Evolutionary conservation across 2,888 invertebrate genomes (phyloP), one percentile per base, ranked within the genome.

Genomic region (Folsomia candida): DNA sequence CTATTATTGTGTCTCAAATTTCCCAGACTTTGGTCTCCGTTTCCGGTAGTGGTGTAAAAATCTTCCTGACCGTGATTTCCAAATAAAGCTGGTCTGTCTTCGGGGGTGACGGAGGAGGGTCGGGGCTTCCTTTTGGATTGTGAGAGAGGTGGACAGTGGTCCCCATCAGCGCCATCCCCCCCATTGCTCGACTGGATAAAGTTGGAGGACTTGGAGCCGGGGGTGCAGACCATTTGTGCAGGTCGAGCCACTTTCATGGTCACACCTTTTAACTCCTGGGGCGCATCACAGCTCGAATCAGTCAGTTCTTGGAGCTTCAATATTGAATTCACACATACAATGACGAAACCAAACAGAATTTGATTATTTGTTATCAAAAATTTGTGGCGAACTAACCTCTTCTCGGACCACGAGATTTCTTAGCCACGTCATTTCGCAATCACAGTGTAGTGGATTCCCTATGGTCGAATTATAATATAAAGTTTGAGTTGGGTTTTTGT

Each of bases 371-470:
- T n/a, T n/a, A n/a, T n/a, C n/a, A n/a, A n/a, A n/a, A n/a, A n/a
- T n/a, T n/a, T n/a, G n/a, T n/a, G n/a, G n/a, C n/a, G n/a, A n/a
- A n/a, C n/a, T n/a, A n/a, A n/a, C n/a, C n/a, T n/a, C n/a, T 70
- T 75, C 80, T 65, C 76, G 67, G 26, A 77, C 77, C 77, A 75
- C 80, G n/a, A 80, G 59, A 69, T 80, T 90, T 79, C 91, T 88
- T 1, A 94, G 84, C 94, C 94, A 94, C 67, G 91, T 86, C 82
- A 92, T 87, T 75, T 89, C 89, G 81, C 94, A 94, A 63, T 91
- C 89, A 82, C 94, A 94, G 25, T 88, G 86, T 73, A 94, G 84
- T 1, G 94, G 94, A 84, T 94, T 94, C 37, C 91, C 93, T 92
- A 83, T 6, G 51, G 63, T 26, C n/a, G 58, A 58, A 64, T 51